Conservation (phyloP, 1,140 invertebrate species). For the Drosophila rhopaloa region DNA sequence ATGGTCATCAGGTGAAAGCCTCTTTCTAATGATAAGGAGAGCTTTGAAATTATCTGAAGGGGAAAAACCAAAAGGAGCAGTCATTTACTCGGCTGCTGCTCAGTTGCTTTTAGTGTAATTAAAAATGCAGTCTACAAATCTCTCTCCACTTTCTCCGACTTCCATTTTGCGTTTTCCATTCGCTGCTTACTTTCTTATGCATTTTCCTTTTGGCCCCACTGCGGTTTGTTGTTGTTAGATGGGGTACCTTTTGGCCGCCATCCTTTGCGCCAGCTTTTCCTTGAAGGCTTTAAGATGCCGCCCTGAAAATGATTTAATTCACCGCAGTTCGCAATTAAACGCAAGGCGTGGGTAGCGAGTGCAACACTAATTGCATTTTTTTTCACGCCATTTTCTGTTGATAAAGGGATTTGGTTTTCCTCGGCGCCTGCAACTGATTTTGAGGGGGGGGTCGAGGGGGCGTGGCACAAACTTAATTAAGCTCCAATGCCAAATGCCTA, state of each 20-base stretch:
- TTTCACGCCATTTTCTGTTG: slow-evolving; percentile 72
- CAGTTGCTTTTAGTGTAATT: slow-evolving; percentile 73
- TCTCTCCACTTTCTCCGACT: slow-evolving; percentile 36
- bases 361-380: slow-evolving; percentile 79
- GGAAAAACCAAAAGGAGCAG: slow-evolving; percentile 30
- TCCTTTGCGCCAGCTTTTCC: slow-evolving; percentile 5
- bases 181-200: slow-evolving; percentile 54
- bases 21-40: slow-evolving; percentile 14
- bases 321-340: slow-evolving; percentile 76
- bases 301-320: slow-evolving; percentile 75
- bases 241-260: slow-evolving; percentile 36
- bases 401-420: slow-evolving; percentile 61
- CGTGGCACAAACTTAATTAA: slow-evolving; percentile 72
- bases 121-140: slow-evolving; percentile 69
- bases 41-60: slow-evolving; percentile 31
- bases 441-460: neutral
- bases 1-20: slow-evolving; percentile 3
- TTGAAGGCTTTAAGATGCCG: slow-evolving; percentile 28
- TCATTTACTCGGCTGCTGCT: slow-evolving; percentile 40
- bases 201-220: slow-evolving; percentile 32
- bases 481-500: slow-evolving; percentile 69
- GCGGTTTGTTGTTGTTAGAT: slow-evolving; percentile 51
- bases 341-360: slow-evolving; percentile 51
- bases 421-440: slow-evolving; percentile 52
- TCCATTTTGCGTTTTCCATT: slow-evolving; percentile 25